Conservation (phyloP, 2,113 vertebrate species). For the Phylloscopus whistleri region DNA sequence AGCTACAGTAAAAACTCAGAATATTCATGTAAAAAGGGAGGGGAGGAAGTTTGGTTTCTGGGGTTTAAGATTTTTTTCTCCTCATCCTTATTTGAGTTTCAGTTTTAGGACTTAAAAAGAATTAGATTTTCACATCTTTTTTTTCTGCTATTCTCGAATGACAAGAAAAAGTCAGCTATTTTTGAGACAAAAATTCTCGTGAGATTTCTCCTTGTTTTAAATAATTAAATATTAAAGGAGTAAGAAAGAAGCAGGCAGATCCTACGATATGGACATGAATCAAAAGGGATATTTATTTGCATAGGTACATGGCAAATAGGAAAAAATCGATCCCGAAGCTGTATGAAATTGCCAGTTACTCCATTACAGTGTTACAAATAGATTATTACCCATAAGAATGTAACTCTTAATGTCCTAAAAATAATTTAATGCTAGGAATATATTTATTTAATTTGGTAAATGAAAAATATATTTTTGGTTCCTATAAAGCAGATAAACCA, state of each 20-base stretch:
- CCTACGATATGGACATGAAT: not conserved
- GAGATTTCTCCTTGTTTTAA: constrained; percentile 31
- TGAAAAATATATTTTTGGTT: constrained; percentile 40
- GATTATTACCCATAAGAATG: not conserved
- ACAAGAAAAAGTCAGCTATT: constrained; percentile 16
- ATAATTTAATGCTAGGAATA: constrained; percentile 32
- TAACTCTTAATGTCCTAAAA: constrained; percentile 47
- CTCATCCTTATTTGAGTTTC: constrained; percentile 18
- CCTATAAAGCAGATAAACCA: constrained; percentile 63
- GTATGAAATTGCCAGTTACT: constrained; percentile 30
- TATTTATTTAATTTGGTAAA: constrained; percentile 45
- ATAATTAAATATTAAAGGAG: constrained; percentile 58
- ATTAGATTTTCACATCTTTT: constrained; percentile 23
- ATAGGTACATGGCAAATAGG: constrained; percentile 23
- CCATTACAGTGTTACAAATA: constrained; percentile 33
- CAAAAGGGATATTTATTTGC: constrained; percentile 44
- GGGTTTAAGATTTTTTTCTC: constrained; percentile 7
- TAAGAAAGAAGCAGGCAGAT: constrained; percentile 36
- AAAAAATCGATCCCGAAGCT: not conserved
- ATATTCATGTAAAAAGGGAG: not conserved
- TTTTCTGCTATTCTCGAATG: constrained; percentile 5
- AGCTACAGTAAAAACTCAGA: constrained; percentile 23
- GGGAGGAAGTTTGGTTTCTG: not conserved
- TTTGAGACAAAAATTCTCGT: constrained; percentile 3
- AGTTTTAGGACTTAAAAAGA: constrained; percentile 46